Evolutionary conservation across 2,797 vertebrate genomes (phyloP).

Genomic region (Scolopax rusticola): DNA sequence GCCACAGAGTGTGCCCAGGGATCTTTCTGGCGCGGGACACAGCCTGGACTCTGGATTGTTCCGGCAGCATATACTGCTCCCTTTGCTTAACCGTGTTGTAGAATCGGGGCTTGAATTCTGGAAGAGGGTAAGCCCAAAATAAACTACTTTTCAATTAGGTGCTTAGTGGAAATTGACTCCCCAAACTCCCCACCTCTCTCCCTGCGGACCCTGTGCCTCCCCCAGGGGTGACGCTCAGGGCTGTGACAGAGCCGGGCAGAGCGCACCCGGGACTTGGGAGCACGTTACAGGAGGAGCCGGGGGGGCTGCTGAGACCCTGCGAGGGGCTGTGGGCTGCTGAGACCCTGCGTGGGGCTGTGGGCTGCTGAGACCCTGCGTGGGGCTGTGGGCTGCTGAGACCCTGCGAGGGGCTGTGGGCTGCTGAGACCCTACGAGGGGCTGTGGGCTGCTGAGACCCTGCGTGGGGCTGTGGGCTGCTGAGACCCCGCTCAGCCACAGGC

Average conservation of each 20-base stretch:
- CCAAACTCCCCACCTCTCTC: too few species aligned
- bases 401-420: background rate
- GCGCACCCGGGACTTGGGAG: fast-evolving
- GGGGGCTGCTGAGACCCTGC: background rate
- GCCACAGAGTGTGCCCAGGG: fast-evolving
- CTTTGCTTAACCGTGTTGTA: background rate
- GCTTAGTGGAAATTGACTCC: background rate
- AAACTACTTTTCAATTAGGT: background rate
- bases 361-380: background rate
- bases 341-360: background rate
- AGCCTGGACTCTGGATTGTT: background rate
- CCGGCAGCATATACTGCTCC: background rate
- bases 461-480: background rate
- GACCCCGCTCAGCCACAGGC: background rate
- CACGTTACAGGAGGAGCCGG: background rate
- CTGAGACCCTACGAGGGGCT: too few species aligned
- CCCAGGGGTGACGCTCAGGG: background rate
- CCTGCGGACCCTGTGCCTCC: background rate
- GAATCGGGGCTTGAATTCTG: background rate
- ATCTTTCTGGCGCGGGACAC: background rate
- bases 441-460: background rate
- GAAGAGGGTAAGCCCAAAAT: background rate
- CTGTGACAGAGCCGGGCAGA: background rate
- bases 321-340: too few species aligned
- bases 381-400: background rate